phyloP scores from a whole-genome alignment of 2,113 vertebrate genomes.

The Hippopotamus amphibius region DNA sequence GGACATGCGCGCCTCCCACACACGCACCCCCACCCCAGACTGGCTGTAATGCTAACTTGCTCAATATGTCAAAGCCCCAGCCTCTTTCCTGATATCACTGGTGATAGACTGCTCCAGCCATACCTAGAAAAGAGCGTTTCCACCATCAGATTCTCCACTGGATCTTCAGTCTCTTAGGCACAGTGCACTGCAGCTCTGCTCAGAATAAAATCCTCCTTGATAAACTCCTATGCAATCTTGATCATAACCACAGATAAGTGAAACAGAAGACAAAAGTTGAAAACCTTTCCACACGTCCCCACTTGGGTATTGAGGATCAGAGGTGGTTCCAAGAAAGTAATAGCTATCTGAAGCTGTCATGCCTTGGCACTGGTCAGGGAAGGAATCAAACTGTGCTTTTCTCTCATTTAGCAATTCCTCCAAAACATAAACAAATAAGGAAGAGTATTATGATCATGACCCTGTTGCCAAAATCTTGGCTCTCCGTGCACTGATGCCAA shows the following conservation, averaged over 20 bases:
- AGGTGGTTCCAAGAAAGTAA: background rate
- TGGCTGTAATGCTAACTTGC: background rate
- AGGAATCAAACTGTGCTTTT: background rate
- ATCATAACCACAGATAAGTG: background rate
- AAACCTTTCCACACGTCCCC: background rate
- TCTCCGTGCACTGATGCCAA: too few relatives aligned
- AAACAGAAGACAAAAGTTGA: background rate
- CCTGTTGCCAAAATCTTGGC: too few relatives aligned
- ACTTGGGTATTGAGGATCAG: background rate
- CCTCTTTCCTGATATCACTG: background rate
- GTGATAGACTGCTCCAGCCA: background rate
- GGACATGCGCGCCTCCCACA: too few relatives aligned
- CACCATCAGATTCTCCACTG: background rate
- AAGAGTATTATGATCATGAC: background rate
- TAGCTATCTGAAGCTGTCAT: background rate
- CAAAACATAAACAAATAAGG: background rate
- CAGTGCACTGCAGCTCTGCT: background rate
- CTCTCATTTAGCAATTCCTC: background rate
- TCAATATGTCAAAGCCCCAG: background rate
- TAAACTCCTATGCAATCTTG: background rate
- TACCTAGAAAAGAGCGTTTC: background rate
- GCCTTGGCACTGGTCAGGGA: background rate
- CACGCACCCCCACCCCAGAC: too few relatives aligned
- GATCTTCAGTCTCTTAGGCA: background rate
- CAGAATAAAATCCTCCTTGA: background rate